Base-by-base conservation (phyloP, 1,140 invertebrate species). In the Lepidurus apus region DNA sequence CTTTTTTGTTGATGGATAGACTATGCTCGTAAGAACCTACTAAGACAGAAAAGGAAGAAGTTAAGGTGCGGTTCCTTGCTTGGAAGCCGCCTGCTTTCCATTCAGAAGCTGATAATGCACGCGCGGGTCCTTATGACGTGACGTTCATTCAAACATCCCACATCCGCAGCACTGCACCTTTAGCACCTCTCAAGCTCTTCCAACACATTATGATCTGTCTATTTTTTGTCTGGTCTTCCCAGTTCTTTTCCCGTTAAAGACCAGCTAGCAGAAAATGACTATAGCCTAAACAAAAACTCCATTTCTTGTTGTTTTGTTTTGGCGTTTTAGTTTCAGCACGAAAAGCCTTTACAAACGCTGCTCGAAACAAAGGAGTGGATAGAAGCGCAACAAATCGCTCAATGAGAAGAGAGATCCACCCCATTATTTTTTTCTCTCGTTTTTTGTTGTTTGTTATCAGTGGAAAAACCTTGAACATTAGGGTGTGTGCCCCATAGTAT, bases 51-150 rank as follows among this genome's bases (percentile, higher is more conserved):
- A 65, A 65, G 53, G 53, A 65, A 65, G 53, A 65, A 65, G 53
- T 65, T 34, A 65, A 65, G 53, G 53, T 65, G 53, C 53, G 53
- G 53, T 65, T 65, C 53, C 53, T 65, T 65, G 53, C 53, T 65
- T 65, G 53, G 53, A 65, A 65, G 53, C 53, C 53, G 53, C 53
- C 53, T 65, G 53, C 53, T 65, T 65, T 65, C 21, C 53, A 65
- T 65, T 65, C 53, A 65, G 53, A 65, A 65, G 53, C 53, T 65
- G 53, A 65, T 65, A 65, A 65, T 65, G 53, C 53, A 65, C 53
- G 53, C 53, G 53, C 53, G 53, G 53, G 53, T 65, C 53, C 53
- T 65, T 65, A 65, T 65, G 53, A 65, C 53, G 53, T 65, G 53
- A 65, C 53, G 53, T 65, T 65, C 8, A 65, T 65, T 65, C 53